Evolutionary conservation across 2,888 invertebrate genomes (phyloP).

Genomic region (Chaetogeoica ovagalla): DNA sequence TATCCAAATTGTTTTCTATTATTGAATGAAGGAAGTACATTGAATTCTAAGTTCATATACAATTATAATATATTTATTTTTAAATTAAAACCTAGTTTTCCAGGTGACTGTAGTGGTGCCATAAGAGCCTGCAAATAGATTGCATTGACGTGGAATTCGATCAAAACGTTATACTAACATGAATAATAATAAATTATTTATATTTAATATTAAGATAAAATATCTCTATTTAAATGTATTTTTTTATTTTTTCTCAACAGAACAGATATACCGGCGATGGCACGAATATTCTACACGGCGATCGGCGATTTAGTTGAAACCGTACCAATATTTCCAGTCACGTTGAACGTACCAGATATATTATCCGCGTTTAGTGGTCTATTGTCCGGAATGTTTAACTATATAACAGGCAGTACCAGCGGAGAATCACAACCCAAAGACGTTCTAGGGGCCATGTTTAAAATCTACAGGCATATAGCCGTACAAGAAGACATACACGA

Average conservation of each 20-base stretch:
- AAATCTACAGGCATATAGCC: slow-evolving; percentile 19
- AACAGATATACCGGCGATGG: slow-evolving; percentile 11
- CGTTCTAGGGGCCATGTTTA: slow-evolving; percentile 16
- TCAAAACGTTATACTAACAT: background rate
- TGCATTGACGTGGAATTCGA: background rate
- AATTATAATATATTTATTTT: too few relatives aligned
- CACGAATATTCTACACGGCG: slow-evolving; percentile 47
- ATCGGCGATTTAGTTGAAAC: slow-evolving; percentile 35
- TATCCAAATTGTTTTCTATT: too few relatives aligned
- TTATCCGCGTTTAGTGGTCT: slow-evolving; percentile 58
- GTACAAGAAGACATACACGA: slow-evolving; percentile 45
- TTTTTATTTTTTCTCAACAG: slow-evolving; percentile 12
- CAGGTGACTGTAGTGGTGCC: too few relatives aligned
- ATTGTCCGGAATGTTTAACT: slow-evolving; percentile 48
- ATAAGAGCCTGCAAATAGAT: too few relatives aligned
- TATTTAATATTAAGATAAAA: background rate
- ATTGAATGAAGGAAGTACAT: too few relatives aligned
- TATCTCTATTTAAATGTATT: too few relatives aligned
- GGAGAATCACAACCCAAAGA: slow-evolving; percentile 40
- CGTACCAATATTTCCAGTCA: slow-evolving; percentile 65
- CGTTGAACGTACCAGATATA: slow-evolving; percentile 68
- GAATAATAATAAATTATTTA: background rate
- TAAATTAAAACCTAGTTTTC: too few relatives aligned
- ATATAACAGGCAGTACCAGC: slow-evolving; percentile 1
- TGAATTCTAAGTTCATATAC: too few relatives aligned